Base-by-base conservation (phyloP, 2,797 vertebrate species). In the Chrysocyon brachyurus region DNA sequence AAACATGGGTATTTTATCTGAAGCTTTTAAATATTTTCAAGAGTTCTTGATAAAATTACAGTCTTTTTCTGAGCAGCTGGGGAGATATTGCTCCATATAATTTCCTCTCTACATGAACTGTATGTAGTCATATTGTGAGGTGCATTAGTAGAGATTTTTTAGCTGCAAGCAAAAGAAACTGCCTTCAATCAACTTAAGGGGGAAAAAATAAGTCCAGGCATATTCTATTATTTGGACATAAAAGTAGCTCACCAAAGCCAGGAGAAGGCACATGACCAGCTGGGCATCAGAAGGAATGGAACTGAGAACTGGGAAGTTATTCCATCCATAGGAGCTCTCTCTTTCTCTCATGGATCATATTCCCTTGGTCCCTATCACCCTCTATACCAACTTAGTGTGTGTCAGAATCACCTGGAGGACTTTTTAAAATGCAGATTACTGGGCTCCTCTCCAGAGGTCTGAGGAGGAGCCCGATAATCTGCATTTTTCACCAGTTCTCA, bases 11-110 rank as follows among this genome's bases (percentile, higher is more conserved):
- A 57, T 93, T 97, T 96, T 91, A 87, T 90, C 61, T 68, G 40
- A 56, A 90, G 57, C 61, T 64, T 95, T 87, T 59, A 90, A 91
- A 54, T 85, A 79, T 85, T 87, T 95, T 75, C 36, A 81, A 94
- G 61, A 82, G 57, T 19, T 10, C 72, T 68, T 91, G 24, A 61
- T 79, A 94, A 90, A 91, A 94, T 70, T 87, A 82, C 2, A 72
- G 54, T 70, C 63, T 96, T 83, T 77, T 77, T 40, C 46, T 73
- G 54, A 97, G 81, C 79, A 96, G 73, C 84, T 75, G 61, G 52
- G 66, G 40, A 85, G 61, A 87, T 22, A 68, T 6, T 81, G 33
- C 16, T 46, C 83, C 31, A 33, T 40, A 4, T 79, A 79, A 94
- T 96, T 96, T 88, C 63, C 61, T 96, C 90, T 84, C 79, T 24